phyloP scores from a whole-genome alignment of 2,113 vertebrate species.

The Seriola rivoliana region DNA sequence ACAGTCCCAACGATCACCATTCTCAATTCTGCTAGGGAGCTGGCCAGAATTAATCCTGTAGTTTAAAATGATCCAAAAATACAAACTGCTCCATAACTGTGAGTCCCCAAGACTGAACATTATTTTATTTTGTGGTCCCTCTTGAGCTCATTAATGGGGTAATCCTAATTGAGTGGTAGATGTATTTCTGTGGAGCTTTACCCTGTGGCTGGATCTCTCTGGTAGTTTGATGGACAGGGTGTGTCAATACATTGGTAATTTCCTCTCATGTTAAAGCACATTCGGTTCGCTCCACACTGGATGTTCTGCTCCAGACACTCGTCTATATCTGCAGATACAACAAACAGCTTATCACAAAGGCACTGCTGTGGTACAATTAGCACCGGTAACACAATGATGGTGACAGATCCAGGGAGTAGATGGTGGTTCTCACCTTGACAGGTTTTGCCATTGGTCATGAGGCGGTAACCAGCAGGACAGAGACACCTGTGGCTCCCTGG shows the following conservation, averaged over 20 bases:
- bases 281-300: slow-evolving; percentile 90
- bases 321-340: slow-evolving; percentile 87
- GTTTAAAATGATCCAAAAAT: not conserved
- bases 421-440: slow-evolving; percentile 89
- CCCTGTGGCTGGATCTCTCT: slow-evolving; percentile 91
- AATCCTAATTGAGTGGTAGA: not conserved
- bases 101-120: too few species aligned
- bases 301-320: slow-evolving; percentile 94
- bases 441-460: slow-evolving; percentile 93
- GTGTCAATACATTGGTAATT: slow-evolving; percentile 96
- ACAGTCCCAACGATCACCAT: not conserved
- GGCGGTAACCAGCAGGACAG: slow-evolving; percentile 92
- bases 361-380: too few species aligned
- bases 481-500: slow-evolving; percentile 92
- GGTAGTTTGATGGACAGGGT: slow-evolving; percentile 94
- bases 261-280: slow-evolving; percentile 98
- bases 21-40: not conserved
- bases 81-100: not conserved
- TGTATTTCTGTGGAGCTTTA: slow-evolving; percentile 63
- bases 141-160: not conserved
- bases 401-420: not conserved
- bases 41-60: too few species aligned
- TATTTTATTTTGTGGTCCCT: too few species aligned
- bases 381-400: not conserved
- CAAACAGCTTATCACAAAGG: not conserved